Conservation (phyloP, 2,888 invertebrate species). For the Apantesis nais region DNA sequence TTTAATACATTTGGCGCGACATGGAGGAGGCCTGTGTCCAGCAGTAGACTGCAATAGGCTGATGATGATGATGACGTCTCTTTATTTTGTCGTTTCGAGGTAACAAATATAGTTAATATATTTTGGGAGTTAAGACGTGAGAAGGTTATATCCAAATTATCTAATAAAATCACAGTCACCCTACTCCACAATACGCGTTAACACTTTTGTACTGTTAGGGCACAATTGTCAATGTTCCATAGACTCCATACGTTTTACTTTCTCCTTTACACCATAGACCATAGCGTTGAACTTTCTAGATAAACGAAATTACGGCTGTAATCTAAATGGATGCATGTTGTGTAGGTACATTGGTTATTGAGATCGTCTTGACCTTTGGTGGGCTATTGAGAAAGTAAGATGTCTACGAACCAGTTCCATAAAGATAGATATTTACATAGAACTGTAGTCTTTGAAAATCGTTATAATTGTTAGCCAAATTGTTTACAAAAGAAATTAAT, state of each 20-base stretch:
- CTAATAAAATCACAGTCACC: slow-evolving; percentile 30
- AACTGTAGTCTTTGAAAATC: background rate
- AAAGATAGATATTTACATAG: background rate
- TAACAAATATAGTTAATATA: no score
- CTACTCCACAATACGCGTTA: slow-evolving; percentile 48
- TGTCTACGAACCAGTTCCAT: background rate
- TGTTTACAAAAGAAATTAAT: no score
- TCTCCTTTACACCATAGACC: slow-evolving; percentile 47
- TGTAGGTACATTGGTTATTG: background rate
- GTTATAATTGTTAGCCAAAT: background rate
- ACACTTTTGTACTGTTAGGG: slow-evolving; percentile 63
- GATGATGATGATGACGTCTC: no score
- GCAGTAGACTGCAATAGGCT: no score
- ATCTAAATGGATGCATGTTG: slow-evolving; percentile 8
- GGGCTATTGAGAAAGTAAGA: slow-evolving; percentile 4
- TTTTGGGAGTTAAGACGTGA: no score
- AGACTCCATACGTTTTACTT: slow-evolving; percentile 64
- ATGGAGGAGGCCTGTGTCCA: no score
- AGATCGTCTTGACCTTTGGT: slow-evolving; percentile 3
- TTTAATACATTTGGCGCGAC: no score
- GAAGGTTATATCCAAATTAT: background rate
- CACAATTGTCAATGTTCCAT: slow-evolving; percentile 63
- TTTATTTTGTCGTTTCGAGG: no score
- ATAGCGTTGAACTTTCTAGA: slow-evolving; percentile 20
- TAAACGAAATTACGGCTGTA: slow-evolving; percentile 21